Conservation (phyloP, 2,888 invertebrate genomes). For the Eilema griseolum region DNA sequence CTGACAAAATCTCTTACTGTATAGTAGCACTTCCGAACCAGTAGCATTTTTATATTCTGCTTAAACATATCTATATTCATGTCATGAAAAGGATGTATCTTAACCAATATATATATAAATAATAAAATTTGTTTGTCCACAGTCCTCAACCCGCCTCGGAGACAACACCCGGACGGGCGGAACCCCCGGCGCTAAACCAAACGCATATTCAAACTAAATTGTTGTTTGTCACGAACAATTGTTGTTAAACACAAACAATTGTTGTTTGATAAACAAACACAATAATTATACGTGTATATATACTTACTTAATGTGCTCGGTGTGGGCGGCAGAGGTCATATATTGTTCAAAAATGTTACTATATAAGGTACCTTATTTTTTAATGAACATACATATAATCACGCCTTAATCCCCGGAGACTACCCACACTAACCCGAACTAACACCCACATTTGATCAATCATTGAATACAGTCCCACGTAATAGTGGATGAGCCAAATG, state of each 20-base stretch:
- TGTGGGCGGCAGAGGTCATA: slow-evolving; percentile 10
- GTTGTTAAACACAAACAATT: not conserved
- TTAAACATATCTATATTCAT: too few species aligned
- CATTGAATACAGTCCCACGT: too few species aligned
- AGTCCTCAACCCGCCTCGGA: slow-evolving; percentile 71
- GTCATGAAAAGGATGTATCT: too few species aligned
- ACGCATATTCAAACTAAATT: slow-evolving; percentile 9
- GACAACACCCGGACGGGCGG: slow-evolving; percentile 72
- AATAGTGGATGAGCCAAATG: too few species aligned
- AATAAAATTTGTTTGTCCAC: slow-evolving; percentile 40
- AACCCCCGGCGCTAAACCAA: slow-evolving; percentile 65
- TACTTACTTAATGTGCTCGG: slow-evolving; percentile 14
- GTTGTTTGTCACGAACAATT: not conserved
- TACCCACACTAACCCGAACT: too few species aligned
- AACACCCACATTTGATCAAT: too few species aligned
- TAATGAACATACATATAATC: too few species aligned
- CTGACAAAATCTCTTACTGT: too few species aligned
- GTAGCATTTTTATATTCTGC: too few species aligned
- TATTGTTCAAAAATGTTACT: not conserved
- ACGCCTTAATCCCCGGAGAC: too few species aligned
- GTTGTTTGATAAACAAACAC: slow-evolving; percentile 11
- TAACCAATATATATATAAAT: not conserved
- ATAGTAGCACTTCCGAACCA: too few species aligned
- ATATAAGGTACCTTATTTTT: too few species aligned
- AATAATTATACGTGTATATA: slow-evolving; percentile 44